These are phyloP conservation scores for Gorsachius goisagi DNA, from an alignment of 2,113 vertebrate species.

Conservation along the genomic window DNA sequence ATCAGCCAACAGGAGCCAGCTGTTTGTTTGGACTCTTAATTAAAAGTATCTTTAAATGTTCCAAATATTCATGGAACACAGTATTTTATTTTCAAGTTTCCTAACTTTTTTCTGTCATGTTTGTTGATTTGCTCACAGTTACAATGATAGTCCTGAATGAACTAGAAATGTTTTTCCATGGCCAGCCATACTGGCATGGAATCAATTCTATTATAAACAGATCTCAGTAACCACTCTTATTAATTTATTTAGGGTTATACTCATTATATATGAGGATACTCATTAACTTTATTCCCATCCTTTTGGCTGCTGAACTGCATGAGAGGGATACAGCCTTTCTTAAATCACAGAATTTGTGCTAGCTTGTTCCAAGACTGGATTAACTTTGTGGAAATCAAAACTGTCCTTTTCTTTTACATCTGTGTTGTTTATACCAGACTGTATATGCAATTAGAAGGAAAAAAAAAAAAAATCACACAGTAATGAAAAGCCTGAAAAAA, in stretches of 20 bases:
- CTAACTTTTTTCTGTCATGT: background rate
- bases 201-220: background rate
- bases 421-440: background rate
- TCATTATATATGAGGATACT: background rate
- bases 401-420: background rate
- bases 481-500: background rate
- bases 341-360: background rate
- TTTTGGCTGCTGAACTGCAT: background rate
- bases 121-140: background rate
- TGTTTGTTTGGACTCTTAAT: background rate
- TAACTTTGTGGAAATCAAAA: background rate
- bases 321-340: background rate
- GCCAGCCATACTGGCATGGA: background rate
- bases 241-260: background rate
- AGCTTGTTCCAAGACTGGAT: background rate
- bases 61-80: background rate
- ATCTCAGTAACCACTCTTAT: background rate
- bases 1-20: background rate
- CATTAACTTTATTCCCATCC: background rate
- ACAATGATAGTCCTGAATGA: background rate
- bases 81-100: background rate
- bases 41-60: background rate
- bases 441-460: background rate
- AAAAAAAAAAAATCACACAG: background rate
- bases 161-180: background rate